These are phyloP conservation scores for Xenops minutus DNA, from an alignment of 2,797 vertebrate species.

Conservation along the genomic window DNA sequence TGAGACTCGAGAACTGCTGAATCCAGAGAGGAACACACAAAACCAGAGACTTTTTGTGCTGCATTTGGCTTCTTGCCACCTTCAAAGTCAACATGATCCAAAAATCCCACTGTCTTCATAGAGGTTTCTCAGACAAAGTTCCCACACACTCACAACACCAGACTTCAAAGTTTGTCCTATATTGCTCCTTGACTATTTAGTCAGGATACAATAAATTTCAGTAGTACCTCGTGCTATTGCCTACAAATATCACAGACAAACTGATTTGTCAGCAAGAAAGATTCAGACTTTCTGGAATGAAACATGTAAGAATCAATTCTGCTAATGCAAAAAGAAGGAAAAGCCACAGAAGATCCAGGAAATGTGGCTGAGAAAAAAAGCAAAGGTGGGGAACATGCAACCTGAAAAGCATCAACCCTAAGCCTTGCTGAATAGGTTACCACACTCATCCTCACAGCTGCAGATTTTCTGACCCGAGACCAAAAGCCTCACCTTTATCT, in stretches of 20 bases:
- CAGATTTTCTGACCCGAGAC: neutral
- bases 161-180: neutral
- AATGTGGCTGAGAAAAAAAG: neutral
- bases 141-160: neutral
- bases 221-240: neutral
- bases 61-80: neutral
- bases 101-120: neutral
- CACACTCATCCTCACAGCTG: neutral
- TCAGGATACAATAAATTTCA: neutral
- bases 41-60: neutral
- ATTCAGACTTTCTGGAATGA: neutral
- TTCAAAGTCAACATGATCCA: neutral
- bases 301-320: neutral
- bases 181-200: neutral
- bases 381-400: neutral
- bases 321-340: neutral
- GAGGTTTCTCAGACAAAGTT: neutral
- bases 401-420: neutral
- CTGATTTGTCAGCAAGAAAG: neutral
- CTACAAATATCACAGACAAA: neutral
- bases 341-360: neutral
- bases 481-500: slow-evolving; percentile 80
- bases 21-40: neutral
- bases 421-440: neutral
- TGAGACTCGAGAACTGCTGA: neutral